Evolutionary conservation across 2,113 vertebrate genomes (phyloP).

Genomic region (Dicentrarchus labrax): DNA sequence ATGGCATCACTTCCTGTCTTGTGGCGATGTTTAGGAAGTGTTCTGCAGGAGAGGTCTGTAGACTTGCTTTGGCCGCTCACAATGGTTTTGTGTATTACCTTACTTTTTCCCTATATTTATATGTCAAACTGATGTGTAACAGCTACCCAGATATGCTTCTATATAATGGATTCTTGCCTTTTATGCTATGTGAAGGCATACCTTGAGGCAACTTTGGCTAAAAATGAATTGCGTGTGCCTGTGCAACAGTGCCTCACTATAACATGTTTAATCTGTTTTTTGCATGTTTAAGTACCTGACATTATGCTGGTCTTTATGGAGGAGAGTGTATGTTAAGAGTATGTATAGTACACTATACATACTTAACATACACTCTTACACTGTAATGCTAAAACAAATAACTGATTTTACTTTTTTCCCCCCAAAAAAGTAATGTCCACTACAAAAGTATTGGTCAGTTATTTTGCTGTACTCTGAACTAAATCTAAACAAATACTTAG

Average conservation of each 20-base stretch:
- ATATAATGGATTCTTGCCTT: conserved; percentile 75
- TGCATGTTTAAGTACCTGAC: conserved; percentile 41
- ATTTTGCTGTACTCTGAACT: not conserved
- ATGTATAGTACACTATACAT: no score
- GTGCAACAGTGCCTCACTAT: conserved; percentile 12
- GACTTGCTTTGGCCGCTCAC: conserved; percentile 32
- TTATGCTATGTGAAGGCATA: conserved; percentile 61
- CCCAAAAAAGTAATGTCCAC: not conserved
- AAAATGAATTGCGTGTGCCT: conserved; percentile 40
- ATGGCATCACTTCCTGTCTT: conserved; percentile 68
- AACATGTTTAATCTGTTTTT: conserved; percentile 10
- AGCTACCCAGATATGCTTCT: conserved; percentile 30
- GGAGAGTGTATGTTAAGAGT: conserved; percentile 2
- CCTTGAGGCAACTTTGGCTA: conserved; percentile 40
- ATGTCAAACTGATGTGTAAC: conserved; percentile 55
- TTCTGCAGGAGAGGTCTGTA: conserved; percentile 25
- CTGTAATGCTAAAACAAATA: not conserved
- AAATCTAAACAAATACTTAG: no score
- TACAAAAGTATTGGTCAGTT: not conserved
- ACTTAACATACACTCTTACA: no score
- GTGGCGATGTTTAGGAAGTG: conserved; percentile 34
- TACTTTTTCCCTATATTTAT: conserved; percentile 63
- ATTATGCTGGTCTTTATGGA: not conserved
- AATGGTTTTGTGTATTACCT: conserved; percentile 25
- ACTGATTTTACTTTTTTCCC: not conserved